Evolutionary conservation across 2,888 invertebrate genomes (phyloP).

Genomic region (Timema cristinae): DNA sequence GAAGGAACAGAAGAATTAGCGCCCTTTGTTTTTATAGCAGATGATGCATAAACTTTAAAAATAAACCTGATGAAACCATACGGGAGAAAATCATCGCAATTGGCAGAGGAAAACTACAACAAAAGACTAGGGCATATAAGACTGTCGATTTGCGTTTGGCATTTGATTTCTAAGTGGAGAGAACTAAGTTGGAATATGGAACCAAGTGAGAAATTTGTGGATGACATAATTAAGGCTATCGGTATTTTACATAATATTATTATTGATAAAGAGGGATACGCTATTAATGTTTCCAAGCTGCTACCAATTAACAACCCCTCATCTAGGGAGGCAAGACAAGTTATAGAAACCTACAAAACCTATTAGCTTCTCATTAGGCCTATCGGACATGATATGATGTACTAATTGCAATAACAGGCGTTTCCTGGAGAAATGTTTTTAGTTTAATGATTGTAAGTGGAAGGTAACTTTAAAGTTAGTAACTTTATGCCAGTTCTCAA

Average conservation of each 20-base stretch:
- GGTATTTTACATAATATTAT: constrained; percentile 28
- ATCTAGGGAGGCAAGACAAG: too few relatives aligned
- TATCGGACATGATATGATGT: too few relatives aligned
- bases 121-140: constrained; percentile 20
- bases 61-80: constrained; percentile 11
- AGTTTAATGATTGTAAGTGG: too few relatives aligned
- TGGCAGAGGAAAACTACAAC: constrained; percentile 15
- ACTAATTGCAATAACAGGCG: too few relatives aligned
- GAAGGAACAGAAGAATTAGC: neutral
- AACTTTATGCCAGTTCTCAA: too few relatives aligned
- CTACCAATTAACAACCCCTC: too few relatives aligned
- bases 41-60: constrained; percentile 22
- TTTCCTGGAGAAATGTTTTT: too few relatives aligned
- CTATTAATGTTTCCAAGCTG: neutral
- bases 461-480: too few relatives aligned
- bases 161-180: constrained; percentile 25
- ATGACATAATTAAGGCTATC: constrained; percentile 24
- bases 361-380: too few relatives aligned
- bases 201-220: constrained; percentile 21
- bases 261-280: constrained; percentile 25
- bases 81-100: constrained; percentile 7
- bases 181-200: constrained; percentile 23
- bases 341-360: too few relatives aligned
- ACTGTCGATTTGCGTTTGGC: constrained; percentile 25
- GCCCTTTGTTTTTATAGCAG: constrained; percentile 22